phyloP scores from a whole-genome alignment of 1,140 invertebrate genomes.

The Conus betulinus region DNA sequence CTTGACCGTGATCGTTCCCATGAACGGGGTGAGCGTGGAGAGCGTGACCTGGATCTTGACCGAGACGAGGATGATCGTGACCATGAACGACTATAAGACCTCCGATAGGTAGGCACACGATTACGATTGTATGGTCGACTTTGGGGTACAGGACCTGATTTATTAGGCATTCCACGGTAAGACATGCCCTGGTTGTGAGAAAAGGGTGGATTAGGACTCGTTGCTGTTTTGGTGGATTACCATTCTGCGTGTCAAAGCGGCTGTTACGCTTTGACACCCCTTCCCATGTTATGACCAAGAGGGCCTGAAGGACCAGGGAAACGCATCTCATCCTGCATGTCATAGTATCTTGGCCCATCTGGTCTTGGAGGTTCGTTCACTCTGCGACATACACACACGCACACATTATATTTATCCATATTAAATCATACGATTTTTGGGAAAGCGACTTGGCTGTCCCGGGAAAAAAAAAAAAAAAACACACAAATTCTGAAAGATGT shows the following conservation, averaged over 20 bases:
- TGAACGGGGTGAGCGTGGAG: constrained; percentile 18
- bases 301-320: constrained; percentile 29
- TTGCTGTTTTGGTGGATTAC: not conserved
- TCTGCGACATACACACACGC: not conserved
- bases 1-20: constrained; percentile 71
- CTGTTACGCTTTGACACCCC: constrained; percentile 35
- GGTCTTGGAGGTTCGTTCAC: not conserved
- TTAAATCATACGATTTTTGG: no score
- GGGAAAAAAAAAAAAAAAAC: no score
- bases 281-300: constrained; percentile 34
- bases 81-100: constrained; percentile 65
- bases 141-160: constrained; percentile 46
- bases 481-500: no score
- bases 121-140: constrained; percentile 51
- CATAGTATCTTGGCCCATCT: not conserved
- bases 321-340: constrained; percentile 10
- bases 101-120: constrained; percentile 63
- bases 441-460: no score
- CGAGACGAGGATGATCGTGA: constrained; percentile 68
- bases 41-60: constrained; percentile 56
- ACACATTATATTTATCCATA: no score
- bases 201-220: constrained; percentile 9
- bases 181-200: constrained; percentile 3
- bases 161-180: constrained; percentile 26
- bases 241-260: constrained; percentile 29